Percentiles rank a stretch among this genome's conserved stretches.
These are phyloP conservation scores for Candoia aspera DNA, from an alignment of 2,113 vertebrate species.

Conservation along the genomic window DNA sequence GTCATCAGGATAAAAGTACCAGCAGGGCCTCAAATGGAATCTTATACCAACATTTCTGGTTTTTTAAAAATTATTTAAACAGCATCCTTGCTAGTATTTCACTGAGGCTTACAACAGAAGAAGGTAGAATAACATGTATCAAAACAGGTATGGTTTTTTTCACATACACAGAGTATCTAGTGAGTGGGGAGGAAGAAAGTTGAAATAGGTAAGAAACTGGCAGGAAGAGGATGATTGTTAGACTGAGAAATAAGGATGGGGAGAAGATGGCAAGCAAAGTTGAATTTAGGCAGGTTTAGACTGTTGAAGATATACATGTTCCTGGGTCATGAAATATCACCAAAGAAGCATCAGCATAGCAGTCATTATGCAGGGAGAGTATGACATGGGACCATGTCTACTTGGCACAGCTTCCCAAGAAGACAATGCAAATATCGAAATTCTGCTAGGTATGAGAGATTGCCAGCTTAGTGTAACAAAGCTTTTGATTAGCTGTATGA, in stretches of 20 bases:
- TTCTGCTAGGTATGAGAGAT: background rate
- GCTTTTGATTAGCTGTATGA: background rate
- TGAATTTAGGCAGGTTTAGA: background rate
- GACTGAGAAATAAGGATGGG: background rate
- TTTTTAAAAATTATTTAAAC: background rate
- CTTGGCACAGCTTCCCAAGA: background rate
- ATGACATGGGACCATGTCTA: background rate
- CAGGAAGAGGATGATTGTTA: background rate
- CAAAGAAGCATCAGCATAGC: background rate
- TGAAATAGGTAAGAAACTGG: background rate
- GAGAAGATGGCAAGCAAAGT: background rate
- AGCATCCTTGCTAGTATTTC: background rate
- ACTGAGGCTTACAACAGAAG: too few species aligned
- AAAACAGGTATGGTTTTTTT: background rate
- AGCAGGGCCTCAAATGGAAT: conserved; percentile 47
- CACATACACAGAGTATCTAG: background rate
- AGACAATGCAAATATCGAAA: background rate
- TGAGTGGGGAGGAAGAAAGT: background rate
- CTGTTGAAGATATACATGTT: background rate
- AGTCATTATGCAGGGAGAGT: background rate
- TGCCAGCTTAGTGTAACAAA: background rate
- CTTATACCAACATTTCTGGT: conserved; percentile 53
- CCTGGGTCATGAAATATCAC: background rate
- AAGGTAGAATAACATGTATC: background rate
- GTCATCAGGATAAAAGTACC: conserved; percentile 47